phyloP scores from a whole-genome alignment of 2,888 invertebrate genomes.

The Dynastes tityus region DNA sequence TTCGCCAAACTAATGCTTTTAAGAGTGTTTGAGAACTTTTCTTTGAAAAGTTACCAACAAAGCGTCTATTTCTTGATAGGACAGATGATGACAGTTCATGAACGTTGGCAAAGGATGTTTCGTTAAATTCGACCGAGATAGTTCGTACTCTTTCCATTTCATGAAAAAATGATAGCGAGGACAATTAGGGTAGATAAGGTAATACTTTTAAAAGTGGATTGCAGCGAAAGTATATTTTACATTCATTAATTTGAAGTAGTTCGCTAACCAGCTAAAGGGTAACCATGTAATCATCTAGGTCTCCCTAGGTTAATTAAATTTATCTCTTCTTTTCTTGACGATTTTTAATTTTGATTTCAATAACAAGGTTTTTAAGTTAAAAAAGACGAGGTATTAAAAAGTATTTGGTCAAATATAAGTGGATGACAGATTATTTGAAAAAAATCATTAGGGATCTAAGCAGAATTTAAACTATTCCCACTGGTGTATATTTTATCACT shows the following conservation, averaged over 20 bases:
- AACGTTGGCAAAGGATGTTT: slow-evolving; percentile 43
- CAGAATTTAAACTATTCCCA: too few species aligned
- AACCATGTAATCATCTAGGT: not conserved
- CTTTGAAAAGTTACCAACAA: not conserved
- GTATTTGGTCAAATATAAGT: too few species aligned
- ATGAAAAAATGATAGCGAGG: slow-evolving; percentile 39
- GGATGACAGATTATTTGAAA: too few species aligned
- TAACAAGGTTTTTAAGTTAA: too few species aligned
- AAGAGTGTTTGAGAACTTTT: too few species aligned
- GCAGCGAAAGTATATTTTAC: slow-evolving; percentile 48
- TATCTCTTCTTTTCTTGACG: too few species aligned
- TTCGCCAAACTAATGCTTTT: too few species aligned
- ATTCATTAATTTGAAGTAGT: slow-evolving; percentile 40
- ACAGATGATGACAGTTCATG: slow-evolving; percentile 23
- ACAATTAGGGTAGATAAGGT: slow-evolving; percentile 18
- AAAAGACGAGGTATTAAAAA: too few species aligned
- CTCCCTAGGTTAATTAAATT: too few species aligned
- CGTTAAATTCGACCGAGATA: slow-evolving; percentile 37
- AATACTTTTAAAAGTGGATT: slow-evolving; percentile 9
- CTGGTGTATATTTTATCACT: too few species aligned
- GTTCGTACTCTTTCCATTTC: slow-evolving; percentile 50
- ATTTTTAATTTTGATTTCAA: too few species aligned
- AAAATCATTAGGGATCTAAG: too few species aligned
- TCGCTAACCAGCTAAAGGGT: slow-evolving; percentile 6
- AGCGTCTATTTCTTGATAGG: slow-evolving; percentile 6